These are phyloP conservation scores for Melanotaenia maccullochi DNA, from an alignment of 2,797 vertebrate species.

Conservation along the genomic window DNA sequence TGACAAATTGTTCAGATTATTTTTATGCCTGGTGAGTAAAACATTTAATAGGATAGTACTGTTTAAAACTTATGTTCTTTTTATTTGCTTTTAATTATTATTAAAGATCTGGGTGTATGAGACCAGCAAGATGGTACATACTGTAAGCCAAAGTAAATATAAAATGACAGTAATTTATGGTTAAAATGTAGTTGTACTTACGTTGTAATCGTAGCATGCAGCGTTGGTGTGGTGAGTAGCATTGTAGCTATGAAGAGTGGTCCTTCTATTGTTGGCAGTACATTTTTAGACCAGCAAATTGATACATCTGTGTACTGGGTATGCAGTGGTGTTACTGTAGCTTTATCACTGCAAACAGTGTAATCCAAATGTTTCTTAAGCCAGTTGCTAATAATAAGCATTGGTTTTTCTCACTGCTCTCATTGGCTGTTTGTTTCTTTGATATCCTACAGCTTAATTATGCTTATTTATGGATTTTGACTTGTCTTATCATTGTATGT, in stretches of 20 bases:
- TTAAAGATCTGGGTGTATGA: background rate
- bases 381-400: conserved; percentile 1
- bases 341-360: conserved; percentile 33
- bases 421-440: background rate
- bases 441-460: background rate
- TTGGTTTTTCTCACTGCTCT: conserved; percentile 5
- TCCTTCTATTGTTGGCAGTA: conserved; percentile 14
- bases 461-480: conserved; percentile 8
- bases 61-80: too few species aligned
- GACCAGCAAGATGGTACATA: background rate
- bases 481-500: conserved; percentile 1
- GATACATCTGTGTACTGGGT: background rate
- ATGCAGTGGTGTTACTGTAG: background rate
- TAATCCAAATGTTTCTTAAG: conserved; percentile 13
- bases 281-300: conserved; percentile 8
- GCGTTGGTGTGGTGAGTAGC: conserved; percentile 1
- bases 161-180: conserved; percentile 6
- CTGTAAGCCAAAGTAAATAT: conserved; percentile 5
- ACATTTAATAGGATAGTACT: too few species aligned
- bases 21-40: too few species aligned
- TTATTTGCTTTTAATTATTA: background rate
- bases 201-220: conserved; percentile 8
- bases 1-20: too few species aligned
- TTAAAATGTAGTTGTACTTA: conserved; percentile 13
- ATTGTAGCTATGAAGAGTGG: conserved; percentile 9